Base-by-base conservation (phyloP, 1,140 invertebrate genomes). In the Metopolophium dirhodum region DNA sequence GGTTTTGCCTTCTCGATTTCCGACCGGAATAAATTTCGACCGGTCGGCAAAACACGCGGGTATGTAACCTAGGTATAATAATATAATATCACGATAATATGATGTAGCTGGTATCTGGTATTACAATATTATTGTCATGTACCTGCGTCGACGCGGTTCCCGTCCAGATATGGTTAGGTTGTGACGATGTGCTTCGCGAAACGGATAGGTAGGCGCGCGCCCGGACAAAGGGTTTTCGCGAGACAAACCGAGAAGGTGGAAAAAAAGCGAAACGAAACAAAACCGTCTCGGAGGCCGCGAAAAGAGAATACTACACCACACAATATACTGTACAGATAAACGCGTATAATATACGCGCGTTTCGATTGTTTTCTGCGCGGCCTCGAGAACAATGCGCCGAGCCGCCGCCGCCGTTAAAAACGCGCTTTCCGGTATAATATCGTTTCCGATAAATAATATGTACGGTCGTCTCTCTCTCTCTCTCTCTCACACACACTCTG, bases 401-500 rank as follows among this genome's bases (percentile, higher is more conserved):
- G 47, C 87, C 87, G 87, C 87, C 87, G 87, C 87, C n/a, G 87
- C 18, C 54, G 88, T 90, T 35, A 18, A 87, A 87, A 20, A 51
- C 49, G 54, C 35, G 23, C 88, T 90, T 90, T 61, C 51, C 51
- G 88, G 18, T 54, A 37, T 54, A 61, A 57, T 57, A 90, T 57
- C 88, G 88, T 90, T 90, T 90, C 88, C 51, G 51, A 90, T 90
- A 90, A 37, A 41, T 61, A 90, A 57, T 90, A 57, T 90, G 41
- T 54, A 49, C 86, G 47, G 45, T 30, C 85, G 45, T 86, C 26
- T 45, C 18, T 20, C 54, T 57, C 54, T 26, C 54, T 77, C 57
- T 30, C 57, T 45, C 18, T 20, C 54, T 57, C 54, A 8, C 54
- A n/a, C 57, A 11, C 57, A 4, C 57, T 4, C 0, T 3, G 41